Evolutionary conservation across 2,113 vertebrate species (phyloP).

Genomic region (Dromas ardeola): DNA sequence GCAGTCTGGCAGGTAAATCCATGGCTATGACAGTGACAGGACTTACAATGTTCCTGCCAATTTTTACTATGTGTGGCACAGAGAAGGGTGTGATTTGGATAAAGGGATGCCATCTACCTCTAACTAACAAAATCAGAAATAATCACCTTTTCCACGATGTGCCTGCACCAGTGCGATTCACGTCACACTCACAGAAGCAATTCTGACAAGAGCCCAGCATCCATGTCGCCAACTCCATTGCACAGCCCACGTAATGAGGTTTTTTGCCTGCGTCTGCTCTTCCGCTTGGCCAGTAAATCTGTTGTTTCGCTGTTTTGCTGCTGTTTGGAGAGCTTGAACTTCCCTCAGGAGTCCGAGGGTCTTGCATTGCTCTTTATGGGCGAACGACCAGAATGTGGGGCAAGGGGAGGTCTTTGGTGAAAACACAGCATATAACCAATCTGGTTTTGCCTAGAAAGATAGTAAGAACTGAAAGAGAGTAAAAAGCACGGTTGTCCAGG

Average conservation of each 20-base stretch:
- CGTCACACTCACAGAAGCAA: neutral
- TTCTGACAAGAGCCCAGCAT: neutral
- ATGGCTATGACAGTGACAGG: neutral
- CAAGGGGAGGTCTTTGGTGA: neutral
- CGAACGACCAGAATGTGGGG: rapidly evolving
- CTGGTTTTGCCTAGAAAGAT: neutral
- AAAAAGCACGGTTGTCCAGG: neutral
- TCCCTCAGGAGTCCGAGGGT: neutral
- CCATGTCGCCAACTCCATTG: neutral
- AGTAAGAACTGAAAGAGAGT: neutral
- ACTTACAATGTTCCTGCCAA: neutral
- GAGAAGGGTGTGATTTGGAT: neutral
- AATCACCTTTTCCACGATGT: neutral
- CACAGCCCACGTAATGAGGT: neutral
- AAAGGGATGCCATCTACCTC: neutral
- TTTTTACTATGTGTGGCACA: neutral
- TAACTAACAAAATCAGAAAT: neutral
- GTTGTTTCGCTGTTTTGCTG: rapidly evolving
- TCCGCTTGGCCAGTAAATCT: neutral
- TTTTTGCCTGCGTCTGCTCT: neutral
- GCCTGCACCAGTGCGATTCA: rapidly evolving
- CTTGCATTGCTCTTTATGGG: rapidly evolving
- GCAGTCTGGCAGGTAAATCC: neutral
- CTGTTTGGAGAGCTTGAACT: neutral
- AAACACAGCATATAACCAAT: neutral